Percentiles rank a stretch among this genome's conserved stretches.
phyloP scores from a whole-genome alignment of 2,797 vertebrate genomes.

The Numenius phaeopus region DNA sequence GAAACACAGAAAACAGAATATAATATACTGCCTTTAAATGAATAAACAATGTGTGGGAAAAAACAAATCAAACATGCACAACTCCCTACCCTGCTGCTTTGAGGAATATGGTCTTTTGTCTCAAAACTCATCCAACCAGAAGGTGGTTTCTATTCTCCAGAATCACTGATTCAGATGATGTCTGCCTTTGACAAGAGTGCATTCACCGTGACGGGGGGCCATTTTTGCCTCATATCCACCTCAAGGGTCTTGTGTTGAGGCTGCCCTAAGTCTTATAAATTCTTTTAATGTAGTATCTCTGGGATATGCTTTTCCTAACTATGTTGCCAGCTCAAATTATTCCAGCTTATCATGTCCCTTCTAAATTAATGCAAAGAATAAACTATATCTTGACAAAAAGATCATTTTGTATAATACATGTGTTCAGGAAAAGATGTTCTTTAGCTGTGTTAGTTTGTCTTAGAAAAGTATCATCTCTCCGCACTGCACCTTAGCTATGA shows the following conservation, averaged over 20 bases:
- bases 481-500: not conserved
- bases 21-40: not conserved
- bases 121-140: slow-evolving; percentile 40
- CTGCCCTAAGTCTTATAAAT: not conserved
- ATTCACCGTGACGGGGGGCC: not conserved
- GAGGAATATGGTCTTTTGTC: not conserved
- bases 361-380: not conserved
- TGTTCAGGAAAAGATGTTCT: not conserved
- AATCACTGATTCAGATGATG: slow-evolving; percentile 41
- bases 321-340: not conserved
- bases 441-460: not conserved
- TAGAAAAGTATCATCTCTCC: not conserved
- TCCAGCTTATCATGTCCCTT: not conserved
- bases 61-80: not conserved
- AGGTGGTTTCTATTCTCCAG: slow-evolving; percentile 29
- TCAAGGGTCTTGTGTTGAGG: not conserved
- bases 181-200: not conserved
- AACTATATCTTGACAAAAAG: not conserved
- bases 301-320: not conserved
- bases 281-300: not conserved
- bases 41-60: slow-evolving; percentile 5
- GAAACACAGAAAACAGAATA: not conserved
- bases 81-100: slow-evolving; percentile 1
- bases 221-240: not conserved
- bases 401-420: not conserved